Evolutionary conservation across 2,797 vertebrate genomes (phyloP).

Genomic region (Pteropus rufus): DNA sequence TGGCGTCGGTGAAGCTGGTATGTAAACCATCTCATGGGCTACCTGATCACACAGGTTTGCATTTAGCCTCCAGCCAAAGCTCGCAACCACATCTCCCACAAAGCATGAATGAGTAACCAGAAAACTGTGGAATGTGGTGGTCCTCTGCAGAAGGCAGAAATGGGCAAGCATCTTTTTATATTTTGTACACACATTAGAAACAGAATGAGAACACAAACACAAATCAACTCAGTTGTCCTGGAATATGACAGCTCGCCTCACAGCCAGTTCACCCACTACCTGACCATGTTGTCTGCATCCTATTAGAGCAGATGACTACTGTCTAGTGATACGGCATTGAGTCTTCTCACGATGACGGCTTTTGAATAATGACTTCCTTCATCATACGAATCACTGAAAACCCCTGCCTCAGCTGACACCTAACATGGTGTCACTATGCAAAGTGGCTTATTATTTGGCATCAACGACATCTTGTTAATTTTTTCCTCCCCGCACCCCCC

Average conservation of each 20-base stretch:
- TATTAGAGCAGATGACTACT: conserved; percentile 36
- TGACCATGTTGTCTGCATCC: conserved; percentile 60
- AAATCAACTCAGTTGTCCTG: conserved; percentile 63
- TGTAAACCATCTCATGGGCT: not conserved
- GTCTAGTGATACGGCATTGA: not conserved
- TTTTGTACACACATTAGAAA: conserved; percentile 9
- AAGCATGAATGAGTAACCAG: not conserved
- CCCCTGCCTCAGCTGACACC: conserved; percentile 17
- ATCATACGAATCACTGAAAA: conserved; percentile 7
- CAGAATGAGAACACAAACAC: conserved; percentile 50
- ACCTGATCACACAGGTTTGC: not conserved
- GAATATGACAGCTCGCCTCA: conserved; percentile 54
- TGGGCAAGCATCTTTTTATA: not conserved
- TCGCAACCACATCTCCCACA: not conserved
- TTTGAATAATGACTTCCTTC: conserved; percentile 60
- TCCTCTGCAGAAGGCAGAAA: not conserved
- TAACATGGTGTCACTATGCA: not conserved
- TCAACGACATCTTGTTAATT: not conserved
- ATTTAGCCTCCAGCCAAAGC: not conserved
- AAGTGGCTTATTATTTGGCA: conserved; percentile 48
- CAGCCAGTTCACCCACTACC: conserved; percentile 21
- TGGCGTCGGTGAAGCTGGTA: not conserved
- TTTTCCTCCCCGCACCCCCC: not conserved
- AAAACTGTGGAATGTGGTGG: not conserved
- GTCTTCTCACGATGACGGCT: conserved; percentile 45